Evolutionary conservation across 2,113 vertebrate genomes (phyloP).

Genomic region (Apus apus): DNA sequence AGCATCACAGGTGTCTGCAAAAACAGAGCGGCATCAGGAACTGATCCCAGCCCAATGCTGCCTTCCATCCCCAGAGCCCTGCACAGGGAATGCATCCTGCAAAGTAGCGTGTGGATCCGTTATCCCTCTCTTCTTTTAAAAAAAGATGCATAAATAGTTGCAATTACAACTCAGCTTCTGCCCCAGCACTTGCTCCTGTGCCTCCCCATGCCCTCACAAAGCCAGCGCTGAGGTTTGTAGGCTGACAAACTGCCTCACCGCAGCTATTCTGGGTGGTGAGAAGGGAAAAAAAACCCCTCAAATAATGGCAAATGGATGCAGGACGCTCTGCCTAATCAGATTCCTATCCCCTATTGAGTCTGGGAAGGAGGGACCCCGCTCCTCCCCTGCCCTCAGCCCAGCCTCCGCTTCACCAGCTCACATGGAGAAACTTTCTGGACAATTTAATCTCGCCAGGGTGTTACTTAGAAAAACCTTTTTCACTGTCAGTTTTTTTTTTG

Average conservation of each 20-base stretch:
- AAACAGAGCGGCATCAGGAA: not conserved
- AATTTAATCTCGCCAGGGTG: conserved; percentile 86
- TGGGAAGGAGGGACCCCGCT: conserved; percentile 43
- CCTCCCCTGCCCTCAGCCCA: conserved; percentile 71
- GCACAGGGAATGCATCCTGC: not conserved
- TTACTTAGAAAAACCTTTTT: conserved; percentile 78
- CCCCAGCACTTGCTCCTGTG: not conserved
- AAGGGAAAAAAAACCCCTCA: not conserved
- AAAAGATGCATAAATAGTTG: not conserved
- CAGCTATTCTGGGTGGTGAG: not conserved
- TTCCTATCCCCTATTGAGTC: conserved; percentile 62
- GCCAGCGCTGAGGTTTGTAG: not conserved
- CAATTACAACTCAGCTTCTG: not conserved
- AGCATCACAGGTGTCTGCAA: not conserved
- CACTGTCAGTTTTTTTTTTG: conserved; percentile 35
- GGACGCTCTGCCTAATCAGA: conserved; percentile 67
- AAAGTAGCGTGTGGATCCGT: not conserved
- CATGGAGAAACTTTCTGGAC: conserved; percentile 83
- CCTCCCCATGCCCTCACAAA: not conserved
- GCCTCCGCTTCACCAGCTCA: conserved; percentile 81
- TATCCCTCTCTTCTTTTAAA: not conserved
- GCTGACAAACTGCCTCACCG: not conserved
- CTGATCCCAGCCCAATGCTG: not conserved
- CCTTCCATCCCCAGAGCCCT: not conserved
- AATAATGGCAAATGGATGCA: conserved; percentile 56